A percentile compares a stretch with the other conserved stretches of the same genome.
These are phyloP conservation scores for Progne subis DNA, from an alignment of 2,113 vertebrate genomes.

Conservation along the genomic window DNA sequence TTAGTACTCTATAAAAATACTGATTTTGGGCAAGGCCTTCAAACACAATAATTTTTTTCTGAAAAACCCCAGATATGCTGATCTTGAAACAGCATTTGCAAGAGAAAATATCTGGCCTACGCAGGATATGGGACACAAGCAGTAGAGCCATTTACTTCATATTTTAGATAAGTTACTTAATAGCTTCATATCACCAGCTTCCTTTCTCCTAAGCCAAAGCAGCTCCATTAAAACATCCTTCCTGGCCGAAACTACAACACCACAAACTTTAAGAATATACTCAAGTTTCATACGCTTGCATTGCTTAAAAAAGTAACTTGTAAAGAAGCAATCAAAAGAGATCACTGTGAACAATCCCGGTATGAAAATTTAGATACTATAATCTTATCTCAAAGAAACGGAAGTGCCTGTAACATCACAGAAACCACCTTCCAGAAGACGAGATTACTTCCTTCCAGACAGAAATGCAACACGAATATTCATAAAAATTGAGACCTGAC, in stretches of 20 bases:
- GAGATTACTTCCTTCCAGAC: neutral
- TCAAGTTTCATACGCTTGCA: neutral
- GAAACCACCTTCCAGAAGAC: neutral
- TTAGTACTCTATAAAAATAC: neutral
- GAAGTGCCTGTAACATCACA: neutral
- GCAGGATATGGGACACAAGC: neutral
- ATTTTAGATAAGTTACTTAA: neutral
- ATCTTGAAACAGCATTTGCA: neutral
- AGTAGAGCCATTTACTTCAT: neutral
- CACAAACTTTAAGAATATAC: neutral
- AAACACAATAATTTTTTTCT: neutral
- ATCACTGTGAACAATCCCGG: neutral
- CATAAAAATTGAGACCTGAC: neutral
- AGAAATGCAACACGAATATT: neutral
- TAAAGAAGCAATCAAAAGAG: neutral
- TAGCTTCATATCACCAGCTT: neutral
- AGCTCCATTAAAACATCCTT: neutral
- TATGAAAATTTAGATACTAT: neutral
- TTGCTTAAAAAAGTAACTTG: neutral
- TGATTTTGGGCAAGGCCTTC: neutral
- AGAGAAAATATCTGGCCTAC: neutral
- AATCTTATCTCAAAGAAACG: neutral
- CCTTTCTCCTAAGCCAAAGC: neutral
- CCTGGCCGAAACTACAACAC: neutral
- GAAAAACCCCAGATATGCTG: neutral